Percentiles rank a stretch among this genome's conserved stretches.
phyloP scores from a whole-genome alignment of 2,888 invertebrate species.

The Drosophila kanekoi region DNA sequence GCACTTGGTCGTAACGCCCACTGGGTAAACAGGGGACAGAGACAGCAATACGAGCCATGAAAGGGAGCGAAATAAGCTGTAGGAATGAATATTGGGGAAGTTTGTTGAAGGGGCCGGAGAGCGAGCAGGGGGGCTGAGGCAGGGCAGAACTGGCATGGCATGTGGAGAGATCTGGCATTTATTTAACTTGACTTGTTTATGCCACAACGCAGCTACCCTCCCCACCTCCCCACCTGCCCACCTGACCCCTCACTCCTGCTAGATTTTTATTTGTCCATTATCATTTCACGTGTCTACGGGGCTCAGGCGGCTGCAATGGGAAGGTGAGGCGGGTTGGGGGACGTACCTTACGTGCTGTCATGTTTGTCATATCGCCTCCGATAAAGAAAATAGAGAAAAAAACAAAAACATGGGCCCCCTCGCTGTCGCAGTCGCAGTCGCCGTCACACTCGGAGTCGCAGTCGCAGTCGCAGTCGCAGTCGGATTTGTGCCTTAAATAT shows the following conservation, averaged over 20 bases:
- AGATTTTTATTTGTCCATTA: slow-evolving; percentile 63
- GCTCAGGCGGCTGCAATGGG: not conserved
- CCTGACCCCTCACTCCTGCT: slow-evolving; percentile 23
- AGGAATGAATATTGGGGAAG: not conserved
- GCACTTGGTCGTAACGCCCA: slow-evolving; percentile 59
- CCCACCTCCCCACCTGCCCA: not conserved
- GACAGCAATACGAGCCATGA: not conserved
- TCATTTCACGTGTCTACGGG: slow-evolving; percentile 51
- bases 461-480: slow-evolving; percentile 32
- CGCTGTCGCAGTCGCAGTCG: slow-evolving; percentile 32
- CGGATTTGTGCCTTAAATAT: slow-evolving; percentile 68
- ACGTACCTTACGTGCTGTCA: slow-evolving; percentile 53
- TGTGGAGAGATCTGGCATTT: slow-evolving; percentile 22
- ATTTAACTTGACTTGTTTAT: slow-evolving; percentile 47
- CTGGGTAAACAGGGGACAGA: slow-evolving; percentile 32
- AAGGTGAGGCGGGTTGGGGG: not conserved
- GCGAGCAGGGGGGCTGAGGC: not conserved
- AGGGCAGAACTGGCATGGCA: slow-evolving; percentile 1
- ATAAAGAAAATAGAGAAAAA: slow-evolving; percentile 57
- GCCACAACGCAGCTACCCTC: not conserved
- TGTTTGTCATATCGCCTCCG: slow-evolving; percentile 69
- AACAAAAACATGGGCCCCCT: slow-evolving; percentile 19
- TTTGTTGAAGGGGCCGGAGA: not conserved
- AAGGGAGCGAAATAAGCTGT: not conserved
- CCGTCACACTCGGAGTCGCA: slow-evolving; percentile 22